Evolutionary conservation across 2,797 vertebrate species (phyloP).

Genomic region (Mus minutoides): DNA sequence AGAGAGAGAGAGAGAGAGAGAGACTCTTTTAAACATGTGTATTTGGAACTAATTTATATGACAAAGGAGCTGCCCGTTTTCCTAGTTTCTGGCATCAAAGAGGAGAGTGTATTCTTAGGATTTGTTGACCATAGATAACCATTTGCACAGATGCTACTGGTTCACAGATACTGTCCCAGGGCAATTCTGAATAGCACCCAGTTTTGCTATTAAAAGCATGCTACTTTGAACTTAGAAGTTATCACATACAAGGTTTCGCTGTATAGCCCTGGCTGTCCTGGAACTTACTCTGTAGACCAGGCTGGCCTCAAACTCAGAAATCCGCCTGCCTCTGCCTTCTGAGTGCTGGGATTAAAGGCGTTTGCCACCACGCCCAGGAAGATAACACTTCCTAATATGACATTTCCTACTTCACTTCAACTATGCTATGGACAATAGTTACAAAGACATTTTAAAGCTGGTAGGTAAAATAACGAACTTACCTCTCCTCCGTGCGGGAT

Average conservation of each 20-base stretch:
- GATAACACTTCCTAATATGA: background rate
- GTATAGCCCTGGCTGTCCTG: no score
- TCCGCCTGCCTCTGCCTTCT: no score
- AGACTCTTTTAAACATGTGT: background rate
- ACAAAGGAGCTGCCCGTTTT: background rate
- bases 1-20: background rate
- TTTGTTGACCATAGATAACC: background rate
- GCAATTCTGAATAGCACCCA: background rate
- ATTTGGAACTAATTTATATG: slow-evolving; percentile 24
- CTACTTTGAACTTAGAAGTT: background rate
- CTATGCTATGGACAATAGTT: background rate
- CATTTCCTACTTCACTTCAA: slow-evolving; percentile 22
- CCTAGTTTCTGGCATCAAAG: background rate
- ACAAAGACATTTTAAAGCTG: background rate
- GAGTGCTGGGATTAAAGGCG: no score
- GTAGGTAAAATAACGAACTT: slow-evolving; percentile 64
- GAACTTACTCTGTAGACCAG: no score
- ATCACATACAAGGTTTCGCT: no score
- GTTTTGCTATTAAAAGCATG: background rate
- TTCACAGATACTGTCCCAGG: background rate
- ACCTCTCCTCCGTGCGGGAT: slow-evolving; percentile 91
- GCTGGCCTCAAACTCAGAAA: no score
- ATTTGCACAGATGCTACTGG: background rate
- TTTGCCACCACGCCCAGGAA: background rate
- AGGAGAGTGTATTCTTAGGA: background rate